These are phyloP conservation scores for Nerophis ophidion DNA, from an alignment of 2,113 vertebrate species.

Conservation along the genomic window DNA sequence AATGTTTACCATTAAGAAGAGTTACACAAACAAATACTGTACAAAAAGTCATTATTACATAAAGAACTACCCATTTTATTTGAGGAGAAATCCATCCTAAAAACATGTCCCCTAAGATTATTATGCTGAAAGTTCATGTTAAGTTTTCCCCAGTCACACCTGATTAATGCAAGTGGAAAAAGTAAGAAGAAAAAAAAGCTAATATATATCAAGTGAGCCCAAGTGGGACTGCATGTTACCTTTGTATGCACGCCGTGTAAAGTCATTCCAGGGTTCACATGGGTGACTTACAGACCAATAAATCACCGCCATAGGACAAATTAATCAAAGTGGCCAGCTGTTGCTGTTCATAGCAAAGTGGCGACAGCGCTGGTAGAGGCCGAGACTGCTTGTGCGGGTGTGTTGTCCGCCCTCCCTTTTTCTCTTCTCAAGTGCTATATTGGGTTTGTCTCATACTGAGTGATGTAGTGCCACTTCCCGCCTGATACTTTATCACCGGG, in stretches of 20 bases:
- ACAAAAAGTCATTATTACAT: too few relatives aligned
- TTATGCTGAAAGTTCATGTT: constrained; percentile 55
- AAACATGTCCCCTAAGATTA: constrained; percentile 43
- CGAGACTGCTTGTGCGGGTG: constrained; percentile 26
- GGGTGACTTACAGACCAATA: constrained; percentile 61
- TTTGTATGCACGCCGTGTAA: constrained; percentile 59
- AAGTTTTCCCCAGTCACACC: constrained; percentile 50
- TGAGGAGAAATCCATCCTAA: constrained; percentile 32
- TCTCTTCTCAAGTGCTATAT: constrained; percentile 47
- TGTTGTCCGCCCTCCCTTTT: constrained; percentile 16
- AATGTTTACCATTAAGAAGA: too few relatives aligned
- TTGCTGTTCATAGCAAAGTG: constrained; percentile 55
- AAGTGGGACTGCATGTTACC: constrained; percentile 38
- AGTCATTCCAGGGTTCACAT: constrained; percentile 48
- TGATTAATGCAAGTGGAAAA: constrained; percentile 49
- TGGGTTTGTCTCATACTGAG: constrained; percentile 49
- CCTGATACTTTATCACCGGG: constrained; percentile 49
- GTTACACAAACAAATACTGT: too few relatives aligned
- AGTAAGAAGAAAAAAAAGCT: constrained; percentile 12
- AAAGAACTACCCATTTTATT: too few relatives aligned
- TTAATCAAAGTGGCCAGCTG: constrained; percentile 70
- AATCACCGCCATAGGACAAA: constrained; percentile 66
- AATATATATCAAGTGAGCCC: constrained; percentile 47
- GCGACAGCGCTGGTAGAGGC: constrained; percentile 31
- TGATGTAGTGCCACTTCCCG: constrained; percentile 46